Percentiles rank a stretch among this genome's conserved stretches.
phyloP scores from a whole-genome alignment of 1,140 invertebrate species.

The Acromyrmex charruanus region DNA sequence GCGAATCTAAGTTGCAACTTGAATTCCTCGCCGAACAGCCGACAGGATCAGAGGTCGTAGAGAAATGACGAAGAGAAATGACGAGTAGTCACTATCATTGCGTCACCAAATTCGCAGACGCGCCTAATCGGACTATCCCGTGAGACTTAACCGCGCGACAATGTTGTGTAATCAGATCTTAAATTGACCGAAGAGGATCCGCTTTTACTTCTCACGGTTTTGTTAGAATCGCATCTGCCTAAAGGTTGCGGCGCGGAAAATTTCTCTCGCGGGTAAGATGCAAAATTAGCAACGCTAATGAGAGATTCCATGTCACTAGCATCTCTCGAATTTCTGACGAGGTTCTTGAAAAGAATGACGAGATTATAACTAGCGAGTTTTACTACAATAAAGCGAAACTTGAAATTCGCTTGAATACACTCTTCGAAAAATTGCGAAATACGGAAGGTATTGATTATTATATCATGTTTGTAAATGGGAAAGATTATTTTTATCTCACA shows the following conservation, averaged over 20 bases:
- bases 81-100: constrained; percentile 23
- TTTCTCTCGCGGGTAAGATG: background rate
- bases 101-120: constrained; percentile 40
- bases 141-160: constrained; percentile 20
- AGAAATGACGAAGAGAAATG: constrained; percentile 34
- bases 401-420: background rate
- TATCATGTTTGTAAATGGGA: background rate
- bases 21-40: constrained; percentile 1
- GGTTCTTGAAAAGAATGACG: background rate
- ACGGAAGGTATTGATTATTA: background rate
- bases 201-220: constrained; percentile 53
- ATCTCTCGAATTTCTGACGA: constrained; percentile 4
- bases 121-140: constrained; percentile 32
- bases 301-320: background rate
- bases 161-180: constrained; percentile 21
- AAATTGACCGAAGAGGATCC: constrained; percentile 41
- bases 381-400: background rate
- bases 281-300: constrained; percentile 23
- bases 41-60: background rate
- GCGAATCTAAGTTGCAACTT: constrained; percentile 42
- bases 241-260: constrained; percentile 1
- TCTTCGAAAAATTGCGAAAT: constrained; percentile 7
- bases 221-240: background rate
- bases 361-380: background rate
- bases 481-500: background rate